phyloP scores from a whole-genome alignment of 1,140 invertebrate genomes.

The Psix sp. region DNA sequence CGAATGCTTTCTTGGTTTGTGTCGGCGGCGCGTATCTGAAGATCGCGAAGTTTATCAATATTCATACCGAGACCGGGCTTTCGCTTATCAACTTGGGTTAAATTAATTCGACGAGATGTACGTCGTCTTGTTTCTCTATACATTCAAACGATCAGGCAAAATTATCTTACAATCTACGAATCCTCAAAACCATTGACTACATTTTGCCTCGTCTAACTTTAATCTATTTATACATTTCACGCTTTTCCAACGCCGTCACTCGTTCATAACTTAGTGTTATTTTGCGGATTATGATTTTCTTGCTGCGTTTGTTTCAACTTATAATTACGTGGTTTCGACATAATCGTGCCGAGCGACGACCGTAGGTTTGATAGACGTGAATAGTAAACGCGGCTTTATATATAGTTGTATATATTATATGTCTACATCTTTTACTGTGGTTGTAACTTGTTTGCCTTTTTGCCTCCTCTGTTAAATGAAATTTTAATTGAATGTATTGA shows the following conservation, averaged over 20 bases:
- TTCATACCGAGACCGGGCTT: conserved; percentile 55
- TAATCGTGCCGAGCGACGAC: background rate
- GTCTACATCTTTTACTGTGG: no score
- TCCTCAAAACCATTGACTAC: conserved; percentile 35
- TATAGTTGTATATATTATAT: no score
- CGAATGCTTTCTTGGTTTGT: conserved; percentile 40
- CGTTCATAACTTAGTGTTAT: conserved; percentile 11
- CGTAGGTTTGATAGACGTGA: background rate
- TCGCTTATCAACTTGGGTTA: conserved; percentile 60
- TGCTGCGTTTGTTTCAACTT: conserved; percentile 9
- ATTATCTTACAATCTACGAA: conserved; percentile 46
- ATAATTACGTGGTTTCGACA: conserved; percentile 9
- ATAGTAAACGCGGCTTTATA: no score
- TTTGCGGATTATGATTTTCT: conserved; percentile 25
- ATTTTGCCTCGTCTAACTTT: conserved; percentile 22
- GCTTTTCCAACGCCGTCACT: conserved; percentile 11
- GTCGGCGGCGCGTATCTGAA: conserved; percentile 23
- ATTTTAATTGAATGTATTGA: no score
- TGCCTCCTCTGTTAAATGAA: no score
- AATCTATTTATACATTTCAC: conserved; percentile 41
- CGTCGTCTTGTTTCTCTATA: conserved; percentile 31
- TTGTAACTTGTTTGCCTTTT: no score
- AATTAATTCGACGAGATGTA: conserved; percentile 64
- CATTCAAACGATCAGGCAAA: conserved; percentile 48
- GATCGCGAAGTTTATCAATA: conserved; percentile 62